phyloP scores from a whole-genome alignment of 2,797 vertebrate species.

The Lepilemur ruficaudatus region DNA sequence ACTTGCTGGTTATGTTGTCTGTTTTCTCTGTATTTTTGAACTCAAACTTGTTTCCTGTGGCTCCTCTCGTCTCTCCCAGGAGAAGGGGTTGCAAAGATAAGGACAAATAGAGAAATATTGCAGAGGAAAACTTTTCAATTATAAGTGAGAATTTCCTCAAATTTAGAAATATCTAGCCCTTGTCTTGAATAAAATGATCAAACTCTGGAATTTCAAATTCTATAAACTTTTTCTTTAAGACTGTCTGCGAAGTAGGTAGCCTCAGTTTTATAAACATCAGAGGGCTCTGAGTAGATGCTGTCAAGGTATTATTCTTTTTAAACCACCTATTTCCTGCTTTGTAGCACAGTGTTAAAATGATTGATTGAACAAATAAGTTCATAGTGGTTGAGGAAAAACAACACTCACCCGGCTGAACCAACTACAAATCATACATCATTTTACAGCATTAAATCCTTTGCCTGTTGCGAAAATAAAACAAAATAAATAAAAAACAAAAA shows the following conservation, averaged over 20 bases:
- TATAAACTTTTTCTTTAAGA: constrained; percentile 21
- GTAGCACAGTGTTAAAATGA: constrained; percentile 52
- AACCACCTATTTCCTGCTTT: constrained; percentile 41
- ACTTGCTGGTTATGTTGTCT: neutral
- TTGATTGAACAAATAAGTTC: constrained; percentile 55
- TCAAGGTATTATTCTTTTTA: constrained; percentile 44
- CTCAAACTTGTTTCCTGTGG: neutral
- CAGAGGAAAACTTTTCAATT: neutral
- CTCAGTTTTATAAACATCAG: neutral
- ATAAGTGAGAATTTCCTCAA: neutral
- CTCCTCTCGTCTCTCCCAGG: neutral
- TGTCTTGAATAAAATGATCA: neutral
- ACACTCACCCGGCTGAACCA: neutral
- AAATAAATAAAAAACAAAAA: constrained; percentile 35
- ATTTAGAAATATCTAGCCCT: neutral
- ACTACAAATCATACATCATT: constrained; percentile 46
- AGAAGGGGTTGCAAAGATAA: neutral
- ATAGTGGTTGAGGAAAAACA: constrained; percentile 12
- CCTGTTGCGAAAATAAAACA: neutral
- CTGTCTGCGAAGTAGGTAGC: neutral
- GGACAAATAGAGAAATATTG: neutral
- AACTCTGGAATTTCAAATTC: neutral
- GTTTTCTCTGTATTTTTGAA: neutral
- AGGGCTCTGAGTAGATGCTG: constrained; percentile 11
- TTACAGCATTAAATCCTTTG: constrained; percentile 19